phyloP scores from a whole-genome alignment of 1,140 invertebrate genomes.

The Zaprionus vittiger region DNA sequence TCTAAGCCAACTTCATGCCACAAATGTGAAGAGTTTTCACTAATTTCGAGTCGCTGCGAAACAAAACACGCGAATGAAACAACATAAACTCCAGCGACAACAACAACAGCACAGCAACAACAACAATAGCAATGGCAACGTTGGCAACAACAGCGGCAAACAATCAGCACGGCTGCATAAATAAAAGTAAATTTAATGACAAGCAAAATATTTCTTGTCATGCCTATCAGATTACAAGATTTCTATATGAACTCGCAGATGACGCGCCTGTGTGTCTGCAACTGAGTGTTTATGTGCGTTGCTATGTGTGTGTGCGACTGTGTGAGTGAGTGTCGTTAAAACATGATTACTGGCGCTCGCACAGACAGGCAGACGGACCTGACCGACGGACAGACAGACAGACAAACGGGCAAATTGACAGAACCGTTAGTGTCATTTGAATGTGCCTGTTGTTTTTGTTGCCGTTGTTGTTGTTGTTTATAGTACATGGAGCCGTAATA shows the following conservation, averaged over 20 bases:
- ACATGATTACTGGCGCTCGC: conserved; percentile 79
- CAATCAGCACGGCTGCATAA: conserved; percentile 79
- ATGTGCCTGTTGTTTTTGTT: conserved; percentile 70
- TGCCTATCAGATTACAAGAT: conserved; percentile 83
- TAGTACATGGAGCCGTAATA: conserved; percentile 47
- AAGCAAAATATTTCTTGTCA: conserved; percentile 83
- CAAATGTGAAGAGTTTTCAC: conserved; percentile 80
- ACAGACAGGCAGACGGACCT: conserved; percentile 27
- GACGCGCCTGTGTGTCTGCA: conserved; percentile 62
- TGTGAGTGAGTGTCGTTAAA: conserved; percentile 71
- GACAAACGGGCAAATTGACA: conserved; percentile 53
- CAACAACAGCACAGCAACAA: conserved; percentile 57
- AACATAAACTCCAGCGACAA: conserved; percentile 41
- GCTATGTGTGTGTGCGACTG: conserved; percentile 30
- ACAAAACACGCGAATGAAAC: conserved; percentile 79
- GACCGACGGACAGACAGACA: conserved; percentile 10
- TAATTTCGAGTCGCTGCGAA: conserved; percentile 76
- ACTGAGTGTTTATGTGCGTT: conserved; percentile 27
- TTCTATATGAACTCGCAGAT: conserved; percentile 77
- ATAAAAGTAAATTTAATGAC: conserved; percentile 83
- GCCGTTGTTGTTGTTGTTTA: conserved; percentile 35
- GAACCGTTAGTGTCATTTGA: conserved; percentile 82
- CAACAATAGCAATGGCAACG: conserved; percentile 36
- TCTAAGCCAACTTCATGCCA: conserved; percentile 65
- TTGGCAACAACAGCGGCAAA: conserved; percentile 27